phyloP scores from a whole-genome alignment of 2,113 vertebrate species.

The Heptranchias perlo region DNA sequence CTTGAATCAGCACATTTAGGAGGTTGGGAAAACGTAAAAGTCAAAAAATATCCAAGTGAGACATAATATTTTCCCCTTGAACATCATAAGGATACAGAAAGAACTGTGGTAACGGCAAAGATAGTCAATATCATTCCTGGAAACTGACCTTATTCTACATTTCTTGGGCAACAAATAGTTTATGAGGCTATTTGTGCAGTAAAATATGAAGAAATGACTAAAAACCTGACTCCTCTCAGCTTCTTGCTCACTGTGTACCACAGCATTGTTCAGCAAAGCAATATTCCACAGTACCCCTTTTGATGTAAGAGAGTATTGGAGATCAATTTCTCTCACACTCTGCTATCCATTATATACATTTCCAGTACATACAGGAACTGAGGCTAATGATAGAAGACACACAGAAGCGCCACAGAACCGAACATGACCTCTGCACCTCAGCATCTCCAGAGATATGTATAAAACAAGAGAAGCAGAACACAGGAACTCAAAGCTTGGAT shows the following conservation, averaged over 20 bases:
- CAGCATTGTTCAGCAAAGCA: background rate
- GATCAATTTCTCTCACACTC: background rate
- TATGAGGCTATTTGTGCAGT: background rate
- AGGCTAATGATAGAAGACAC: background rate
- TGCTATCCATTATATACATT: background rate
- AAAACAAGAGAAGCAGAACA: background rate
- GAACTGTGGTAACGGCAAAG: background rate
- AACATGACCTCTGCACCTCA: background rate
- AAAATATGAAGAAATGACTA: background rate
- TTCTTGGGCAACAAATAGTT: background rate
- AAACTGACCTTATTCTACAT: background rate
- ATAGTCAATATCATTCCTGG: background rate
- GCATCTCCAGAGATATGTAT: background rate
- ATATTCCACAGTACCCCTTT: background rate
- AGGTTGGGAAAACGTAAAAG: background rate
- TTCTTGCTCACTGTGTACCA: background rate
- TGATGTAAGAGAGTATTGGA: background rate
- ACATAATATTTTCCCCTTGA: background rate
- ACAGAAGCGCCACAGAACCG: background rate
- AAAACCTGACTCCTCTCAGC: background rate
- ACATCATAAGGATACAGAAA: background rate
- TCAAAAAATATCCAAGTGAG: background rate
- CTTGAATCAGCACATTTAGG: background rate
- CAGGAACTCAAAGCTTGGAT: background rate
- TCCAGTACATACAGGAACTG: background rate